Evolutionary conservation across 2,888 invertebrate genomes (phyloP), one percentile per base, ranked within the genome.

Genomic region (Hybos culiciformis): DNA sequence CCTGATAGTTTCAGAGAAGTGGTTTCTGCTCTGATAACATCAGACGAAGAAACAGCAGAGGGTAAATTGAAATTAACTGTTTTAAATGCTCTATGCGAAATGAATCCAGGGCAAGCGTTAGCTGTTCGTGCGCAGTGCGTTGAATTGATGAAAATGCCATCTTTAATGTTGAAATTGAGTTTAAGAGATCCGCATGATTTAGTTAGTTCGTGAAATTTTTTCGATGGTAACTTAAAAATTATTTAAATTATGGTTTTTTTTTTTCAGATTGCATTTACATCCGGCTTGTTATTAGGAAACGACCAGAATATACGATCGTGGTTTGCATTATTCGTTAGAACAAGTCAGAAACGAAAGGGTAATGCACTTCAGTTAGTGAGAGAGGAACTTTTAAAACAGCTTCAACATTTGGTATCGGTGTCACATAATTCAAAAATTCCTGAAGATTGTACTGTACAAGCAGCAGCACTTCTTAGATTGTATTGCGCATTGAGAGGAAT

Each of bases 1-100:
- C 93, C 94, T 2, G 93, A 94, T 59, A 83, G 83, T 53, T 87
- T 93, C 61, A 77, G 80, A 57, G 93, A 94, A 74, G 91, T 93
- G 41, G 85, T 88, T 48, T 77, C 80, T 14, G 80, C 83, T 53
- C 69, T 96, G 47, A 87, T 96, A 33, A 87, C 84, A 63, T 90
- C 91, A 17, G 93, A 91, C 57, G 94, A 94, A 63, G 93, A 94
- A 54, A 81, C 80, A 6, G 72, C 79, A 8, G 77, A 86, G 41
- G 87, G 90, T n/a, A 70, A 76, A 41, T 72, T 80, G 26, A 71
- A 87, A 40, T 72, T 81, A 18, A 75, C 79, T 51, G 78, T 92
- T 4, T 70, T 96, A 38, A 77, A 80, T 36, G 75, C 80, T 49
- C 68, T 96, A 2, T 92, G 92, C 66, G 79, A 81, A 53, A 88